A percentile compares a stretch with the other conserved stretches of the same genome.
These are phyloP conservation scores for Drepanosiphum platanoidis DNA, from an alignment of 2,888 invertebrate species.

Conservation along the genomic window DNA sequence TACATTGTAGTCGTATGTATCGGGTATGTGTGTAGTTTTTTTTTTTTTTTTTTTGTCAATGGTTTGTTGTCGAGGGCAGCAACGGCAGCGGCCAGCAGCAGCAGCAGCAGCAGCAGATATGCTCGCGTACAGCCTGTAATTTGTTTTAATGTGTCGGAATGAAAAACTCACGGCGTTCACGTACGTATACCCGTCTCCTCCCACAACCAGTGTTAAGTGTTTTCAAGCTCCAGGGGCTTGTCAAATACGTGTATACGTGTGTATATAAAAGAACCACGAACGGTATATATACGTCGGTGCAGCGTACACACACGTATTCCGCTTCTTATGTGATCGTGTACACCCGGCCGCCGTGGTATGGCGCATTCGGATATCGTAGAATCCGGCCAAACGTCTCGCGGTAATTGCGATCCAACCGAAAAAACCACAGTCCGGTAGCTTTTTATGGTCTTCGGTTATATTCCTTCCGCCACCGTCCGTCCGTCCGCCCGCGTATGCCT, in stretches of 20 bases:
- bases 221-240: constrained; percentile 55
- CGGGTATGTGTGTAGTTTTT: background rate
- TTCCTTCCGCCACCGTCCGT: background rate
- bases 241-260: background rate
- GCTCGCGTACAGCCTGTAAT: constrained; percentile 39
- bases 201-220: constrained; percentile 50
- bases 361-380: background rate
- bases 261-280: constrained; percentile 19
- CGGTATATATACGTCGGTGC: background rate
- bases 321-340: background rate
- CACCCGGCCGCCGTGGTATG: background rate
- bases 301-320: no score
- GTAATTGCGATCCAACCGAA: constrained; percentile 39
- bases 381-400: constrained; percentile 20
- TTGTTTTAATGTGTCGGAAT: constrained; percentile 54
- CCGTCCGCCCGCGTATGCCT: background rate
- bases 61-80: constrained; percentile 9
- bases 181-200: constrained; percentile 34
- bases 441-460: constrained; percentile 20
- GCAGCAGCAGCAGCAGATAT: background rate
- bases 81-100: background rate
- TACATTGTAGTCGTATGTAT: background rate
- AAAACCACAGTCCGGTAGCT: constrained; percentile 52
- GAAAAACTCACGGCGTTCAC: constrained; percentile 45
- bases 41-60: constrained; percentile 32